These are phyloP conservation scores for Morelia viridis DNA, from an alignment of 2,797 vertebrate genomes.

Conservation along the genomic window DNA sequence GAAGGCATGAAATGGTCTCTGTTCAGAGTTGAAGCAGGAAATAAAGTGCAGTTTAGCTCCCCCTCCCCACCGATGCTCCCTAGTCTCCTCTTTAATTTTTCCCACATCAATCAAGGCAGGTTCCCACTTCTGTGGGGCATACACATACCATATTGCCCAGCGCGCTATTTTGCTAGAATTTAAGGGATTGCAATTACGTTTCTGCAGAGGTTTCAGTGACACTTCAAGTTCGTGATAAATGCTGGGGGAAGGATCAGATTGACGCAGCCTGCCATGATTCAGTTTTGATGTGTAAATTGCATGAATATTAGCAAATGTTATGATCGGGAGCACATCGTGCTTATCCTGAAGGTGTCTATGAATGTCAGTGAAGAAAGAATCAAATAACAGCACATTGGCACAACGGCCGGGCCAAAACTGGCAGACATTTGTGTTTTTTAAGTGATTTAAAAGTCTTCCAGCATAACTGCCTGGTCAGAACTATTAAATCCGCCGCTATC, in stretches of 20 bases:
- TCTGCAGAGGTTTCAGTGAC: no score
- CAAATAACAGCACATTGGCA: background rate
- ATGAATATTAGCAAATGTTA: background rate
- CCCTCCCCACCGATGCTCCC: no score
- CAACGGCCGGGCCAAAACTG: background rate
- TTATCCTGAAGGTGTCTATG: conserved; percentile 1
- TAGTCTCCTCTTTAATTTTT: no score
- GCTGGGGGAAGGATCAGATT: no score
- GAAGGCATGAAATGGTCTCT: no score
- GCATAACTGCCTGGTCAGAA: conserved; percentile 3
- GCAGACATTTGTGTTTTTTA: background rate
- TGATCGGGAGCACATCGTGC: conserved; percentile 7
- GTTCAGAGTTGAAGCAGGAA: no score
- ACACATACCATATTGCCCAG: no score
- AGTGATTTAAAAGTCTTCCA: background rate
- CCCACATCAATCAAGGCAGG: no score
- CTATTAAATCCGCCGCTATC: background rate
- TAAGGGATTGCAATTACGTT: background rate
- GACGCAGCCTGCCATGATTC: background rate
- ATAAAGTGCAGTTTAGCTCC: no score
- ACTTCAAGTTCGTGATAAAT: background rate
- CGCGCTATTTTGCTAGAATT: background rate
- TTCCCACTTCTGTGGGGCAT: no score
- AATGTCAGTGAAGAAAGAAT: background rate
- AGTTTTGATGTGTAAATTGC: background rate